A percentile compares a stretch with the other conserved stretches of the same genome.
Conservation (phyloP, 2,113 vertebrate genomes). For the Pachypanchax playfairii region DNA sequence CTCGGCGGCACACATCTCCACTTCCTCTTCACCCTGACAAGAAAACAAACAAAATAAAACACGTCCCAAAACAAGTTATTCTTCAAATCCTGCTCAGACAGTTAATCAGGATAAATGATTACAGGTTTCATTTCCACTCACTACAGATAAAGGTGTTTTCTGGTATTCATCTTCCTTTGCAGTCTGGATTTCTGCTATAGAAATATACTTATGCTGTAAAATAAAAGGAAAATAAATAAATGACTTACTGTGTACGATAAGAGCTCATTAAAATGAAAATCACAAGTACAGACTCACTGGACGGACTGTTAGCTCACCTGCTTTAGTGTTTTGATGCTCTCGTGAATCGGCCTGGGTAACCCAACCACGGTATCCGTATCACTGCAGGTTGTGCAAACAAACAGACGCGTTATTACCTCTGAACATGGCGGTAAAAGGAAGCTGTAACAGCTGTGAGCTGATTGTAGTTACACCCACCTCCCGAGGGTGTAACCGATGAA, state of each 20-base stretch:
- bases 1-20: conserved; percentile 91
- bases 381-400: conserved; percentile 71
- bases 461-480: conserved; percentile 78
- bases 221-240: conserved; percentile 1
- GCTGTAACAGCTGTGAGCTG: too few relatives aligned
- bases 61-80: too few relatives aligned
- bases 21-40: conserved; percentile 92
- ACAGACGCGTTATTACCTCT: background rate
- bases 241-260: background rate
- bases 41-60: conserved; percentile 7
- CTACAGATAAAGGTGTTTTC: conserved; percentile 93
- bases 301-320: conserved; percentile 77
- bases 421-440: background rate
- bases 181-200: conserved; percentile 93
- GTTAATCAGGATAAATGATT: background rate
- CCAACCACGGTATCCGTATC: conserved; percentile 97
- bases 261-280: too few relatives aligned
- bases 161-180: conserved; percentile 93
- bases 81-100: background rate
- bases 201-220: conserved; percentile 94
- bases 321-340: conserved; percentile 96
- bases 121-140: conserved; percentile 69
- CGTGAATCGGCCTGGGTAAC: conserved; percentile 94
- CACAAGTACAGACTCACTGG: background rate
- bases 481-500: conserved; percentile 97